phyloP scores from a whole-genome alignment of 1,140 invertebrate species.

The Lucilia sericata region DNA sequence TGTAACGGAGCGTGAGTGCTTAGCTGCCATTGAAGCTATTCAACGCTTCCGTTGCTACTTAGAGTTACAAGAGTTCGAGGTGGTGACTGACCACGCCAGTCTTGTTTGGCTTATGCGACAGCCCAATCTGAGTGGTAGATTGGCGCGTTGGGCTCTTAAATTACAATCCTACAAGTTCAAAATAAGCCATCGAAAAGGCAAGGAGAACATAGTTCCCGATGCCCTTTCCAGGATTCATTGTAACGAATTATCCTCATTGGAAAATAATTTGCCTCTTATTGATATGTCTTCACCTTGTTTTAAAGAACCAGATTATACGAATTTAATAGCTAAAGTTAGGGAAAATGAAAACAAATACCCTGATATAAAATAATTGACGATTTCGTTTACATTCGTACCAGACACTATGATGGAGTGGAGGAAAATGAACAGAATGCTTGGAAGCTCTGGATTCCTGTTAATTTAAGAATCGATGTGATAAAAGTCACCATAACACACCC shows the following conservation, averaged over 20 bases:
- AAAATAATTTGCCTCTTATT: background rate
- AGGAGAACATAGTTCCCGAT: constrained; percentile 53
- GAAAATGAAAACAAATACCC: constrained; percentile 34
- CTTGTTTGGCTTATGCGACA: constrained; percentile 59
- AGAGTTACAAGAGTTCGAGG: constrained; percentile 62
- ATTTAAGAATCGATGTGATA: constrained; percentile 11
- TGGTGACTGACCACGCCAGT: constrained; percentile 60
- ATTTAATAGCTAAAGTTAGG: background rate
- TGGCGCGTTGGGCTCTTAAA: constrained; percentile 58
- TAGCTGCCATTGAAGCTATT: constrained; percentile 45
- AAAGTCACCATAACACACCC: constrained; percentile 19
- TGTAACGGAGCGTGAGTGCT: constrained; percentile 46
- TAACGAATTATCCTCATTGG: background rate
- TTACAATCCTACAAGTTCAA: constrained; percentile 56
- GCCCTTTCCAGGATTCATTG: constrained; percentile 22
- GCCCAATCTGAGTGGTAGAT: constrained; percentile 62
- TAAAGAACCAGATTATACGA: background rate
- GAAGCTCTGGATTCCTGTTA: constrained; percentile 46
- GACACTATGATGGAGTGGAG: background rate
- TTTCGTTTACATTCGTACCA: constrained; percentile 36
- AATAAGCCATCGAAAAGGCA: constrained; percentile 57
- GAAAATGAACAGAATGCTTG: constrained; percentile 15
- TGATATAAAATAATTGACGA: constrained; percentile 34
- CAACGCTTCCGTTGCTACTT: constrained; percentile 67
- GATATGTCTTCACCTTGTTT: constrained; percentile 34